Evolutionary conservation across 2,888 invertebrate species (phyloP).

Genomic region (Aphodius granarius): DNA sequence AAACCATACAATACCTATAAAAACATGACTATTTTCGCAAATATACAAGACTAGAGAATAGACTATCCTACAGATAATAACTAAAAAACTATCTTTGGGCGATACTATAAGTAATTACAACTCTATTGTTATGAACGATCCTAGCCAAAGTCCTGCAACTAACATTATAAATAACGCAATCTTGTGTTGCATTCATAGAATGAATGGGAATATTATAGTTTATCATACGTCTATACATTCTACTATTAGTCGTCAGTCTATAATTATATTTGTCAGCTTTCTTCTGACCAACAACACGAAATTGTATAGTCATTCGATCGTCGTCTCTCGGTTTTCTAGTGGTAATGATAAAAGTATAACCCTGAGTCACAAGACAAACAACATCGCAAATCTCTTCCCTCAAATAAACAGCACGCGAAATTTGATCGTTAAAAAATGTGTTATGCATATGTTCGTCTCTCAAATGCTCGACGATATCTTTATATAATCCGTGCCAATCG

Average conservation of each 20-base stretch:
- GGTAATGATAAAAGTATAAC: constrained; percentile 18
- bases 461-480: constrained; percentile 2
- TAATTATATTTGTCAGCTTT: constrained; percentile 12
- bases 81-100: neutral
- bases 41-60: neutral
- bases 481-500: constrained; percentile 1
- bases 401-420: neutral
- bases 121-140: neutral
- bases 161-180: constrained; percentile 1
- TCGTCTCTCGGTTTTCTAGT: constrained; percentile 19
- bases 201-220: constrained; percentile 4
- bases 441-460: neutral
- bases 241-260: constrained; percentile 1
- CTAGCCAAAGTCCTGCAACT: neutral
- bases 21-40: neutral
- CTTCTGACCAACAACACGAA: constrained; percentile 18
- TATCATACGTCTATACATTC: neutral
- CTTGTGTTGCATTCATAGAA: constrained; percentile 5
- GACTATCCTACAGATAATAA: neutral
- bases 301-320: constrained; percentile 14
- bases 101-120: constrained; percentile 6
- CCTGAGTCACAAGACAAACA: constrained; percentile 18
- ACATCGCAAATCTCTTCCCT: constrained; percentile 9
- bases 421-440: constrained; percentile 6
- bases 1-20: neutral